Percentiles rank a stretch among this genome's conserved stretches.
These are phyloP conservation scores for Lapara coniferarum DNA, from an alignment of 2,888 invertebrate genomes.

Conservation along the genomic window DNA sequence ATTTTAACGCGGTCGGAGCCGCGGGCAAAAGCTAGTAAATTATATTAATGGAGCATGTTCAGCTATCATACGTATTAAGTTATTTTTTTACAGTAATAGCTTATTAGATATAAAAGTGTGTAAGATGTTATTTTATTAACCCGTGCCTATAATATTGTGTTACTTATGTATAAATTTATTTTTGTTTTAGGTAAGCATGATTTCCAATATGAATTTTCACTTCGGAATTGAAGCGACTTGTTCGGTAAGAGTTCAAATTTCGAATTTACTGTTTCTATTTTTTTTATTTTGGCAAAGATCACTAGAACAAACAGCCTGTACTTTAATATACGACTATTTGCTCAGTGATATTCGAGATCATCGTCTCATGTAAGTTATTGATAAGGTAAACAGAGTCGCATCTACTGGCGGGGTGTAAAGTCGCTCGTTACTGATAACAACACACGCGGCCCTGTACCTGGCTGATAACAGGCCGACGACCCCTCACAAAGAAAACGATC, in stretches of 20 bases:
- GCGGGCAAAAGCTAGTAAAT: no score
- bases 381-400: conserved; percentile 15
- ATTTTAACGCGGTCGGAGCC: no score
- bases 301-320: neutral
- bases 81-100: no score
- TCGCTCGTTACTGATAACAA: conserved; percentile 4
- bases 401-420: neutral
- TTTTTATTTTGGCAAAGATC: neutral
- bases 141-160: neutral
- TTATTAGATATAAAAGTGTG: neutral
- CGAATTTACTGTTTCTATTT: neutral
- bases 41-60: no score
- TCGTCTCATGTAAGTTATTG: conserved; percentile 9
- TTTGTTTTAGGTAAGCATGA: conserved; percentile 13
- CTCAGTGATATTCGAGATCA: neutral
- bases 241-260: neutral
- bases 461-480: conserved; percentile 27
- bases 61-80: no score
- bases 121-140: neutral
- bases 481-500: conserved; percentile 25
- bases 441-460: conserved; percentile 28
- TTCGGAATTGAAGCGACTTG: no score
- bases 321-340: conserved; percentile 25
- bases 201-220: neutral
- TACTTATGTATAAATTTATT: neutral